Conservation (phyloP, 92 coral and sea anemone genomes). For the Chrysogorgia sp. region DNA sequence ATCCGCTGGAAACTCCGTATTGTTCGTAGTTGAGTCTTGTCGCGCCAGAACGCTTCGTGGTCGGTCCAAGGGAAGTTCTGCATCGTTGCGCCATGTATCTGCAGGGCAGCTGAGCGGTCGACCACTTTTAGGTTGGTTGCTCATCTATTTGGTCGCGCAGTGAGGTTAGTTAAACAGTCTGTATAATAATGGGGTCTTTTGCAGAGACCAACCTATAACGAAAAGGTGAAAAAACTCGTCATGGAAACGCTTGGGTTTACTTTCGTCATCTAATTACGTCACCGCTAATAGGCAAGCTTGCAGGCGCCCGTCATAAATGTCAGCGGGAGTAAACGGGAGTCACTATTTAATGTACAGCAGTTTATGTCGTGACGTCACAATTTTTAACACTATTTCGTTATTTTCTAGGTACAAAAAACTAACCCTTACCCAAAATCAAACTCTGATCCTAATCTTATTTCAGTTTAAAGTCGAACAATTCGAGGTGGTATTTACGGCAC, state of each 20-base stretch:
- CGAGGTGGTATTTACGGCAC: too few relatives aligned
- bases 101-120: slow-evolving; percentile 21
- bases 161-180: too few relatives aligned
- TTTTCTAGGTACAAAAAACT: too few relatives aligned
- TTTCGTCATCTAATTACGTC: not conserved
- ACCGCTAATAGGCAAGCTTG: not conserved
- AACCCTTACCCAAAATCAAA: too few relatives aligned
- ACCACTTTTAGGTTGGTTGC: not conserved
- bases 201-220: not conserved
- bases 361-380: too few relatives aligned
- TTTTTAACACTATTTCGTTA: too few relatives aligned
- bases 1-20: not conserved
- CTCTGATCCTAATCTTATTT: too few relatives aligned
- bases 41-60: not conserved
- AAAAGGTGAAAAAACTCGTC: not conserved
- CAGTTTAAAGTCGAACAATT: too few relatives aligned
- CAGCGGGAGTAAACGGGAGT: too few relatives aligned
- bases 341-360: too few relatives aligned
- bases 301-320: not conserved
- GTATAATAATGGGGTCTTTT: not conserved
- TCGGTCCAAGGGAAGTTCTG: not conserved
- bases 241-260: not conserved
- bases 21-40: not conserved
- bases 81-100: not conserved
- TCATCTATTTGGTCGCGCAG: not conserved